Evolutionary conservation across 2,888 invertebrate species (phyloP).

Genomic region (Gastrophysa polygoni): DNA sequence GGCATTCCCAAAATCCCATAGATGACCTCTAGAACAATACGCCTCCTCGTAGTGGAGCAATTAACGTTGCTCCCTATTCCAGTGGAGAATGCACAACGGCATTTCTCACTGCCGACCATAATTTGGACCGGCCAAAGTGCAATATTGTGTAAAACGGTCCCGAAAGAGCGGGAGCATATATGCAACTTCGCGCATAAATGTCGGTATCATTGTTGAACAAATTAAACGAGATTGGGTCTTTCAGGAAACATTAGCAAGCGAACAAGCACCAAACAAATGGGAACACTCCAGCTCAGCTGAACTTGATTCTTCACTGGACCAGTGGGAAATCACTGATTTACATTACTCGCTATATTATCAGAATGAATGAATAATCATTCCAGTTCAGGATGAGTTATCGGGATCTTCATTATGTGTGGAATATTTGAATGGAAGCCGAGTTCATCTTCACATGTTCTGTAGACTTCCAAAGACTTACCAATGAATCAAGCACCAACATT

Average conservation of each 20-base stretch:
- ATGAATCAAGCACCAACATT: too few relatives aligned
- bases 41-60: not conserved
- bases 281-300: not conserved
- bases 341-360: too few relatives aligned
- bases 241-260: constrained; percentile 36
- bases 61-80: not conserved
- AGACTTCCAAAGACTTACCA: too few relatives aligned
- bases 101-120: not conserved
- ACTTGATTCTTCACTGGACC: not conserved
- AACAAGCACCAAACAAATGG: not conserved
- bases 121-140: constrained; percentile 19
- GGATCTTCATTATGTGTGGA: too few relatives aligned
- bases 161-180: constrained; percentile 8
- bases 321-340: too few relatives aligned
- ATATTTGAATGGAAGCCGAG: too few relatives aligned
- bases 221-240: constrained; percentile 43
- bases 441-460: too few relatives aligned
- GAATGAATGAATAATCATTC: too few relatives aligned
- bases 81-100: not conserved
- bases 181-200: constrained; percentile 36
- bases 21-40: not conserved
- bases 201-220: constrained; percentile 40
- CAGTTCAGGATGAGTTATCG: too few relatives aligned
- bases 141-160: constrained; percentile 28
- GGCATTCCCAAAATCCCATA: not conserved